Evolutionary conservation across 2,113 vertebrate genomes (phyloP), one percentile per base, ranked within the genome.

Genomic region (Phalacrocorax aristotelis): DNA sequence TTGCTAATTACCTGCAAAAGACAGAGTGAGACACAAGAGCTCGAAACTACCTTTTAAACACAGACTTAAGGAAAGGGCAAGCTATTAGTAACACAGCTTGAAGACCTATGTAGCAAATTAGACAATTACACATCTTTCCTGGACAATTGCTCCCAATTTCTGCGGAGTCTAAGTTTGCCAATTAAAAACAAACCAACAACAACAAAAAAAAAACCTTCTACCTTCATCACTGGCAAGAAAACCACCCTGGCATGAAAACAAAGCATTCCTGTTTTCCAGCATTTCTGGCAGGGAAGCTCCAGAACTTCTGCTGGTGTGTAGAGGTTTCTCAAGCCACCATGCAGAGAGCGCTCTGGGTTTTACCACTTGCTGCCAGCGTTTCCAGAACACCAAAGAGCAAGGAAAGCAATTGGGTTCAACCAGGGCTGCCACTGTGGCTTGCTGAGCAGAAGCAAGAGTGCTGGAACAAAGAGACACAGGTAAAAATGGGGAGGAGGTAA

Each of bases 51-150:
- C 27, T 79, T 82, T 95, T 87, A 93, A 92, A 81, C 21, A 48
- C 40, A 83, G 62, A 54, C 44, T 93, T 76, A 80, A 90, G 58
- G 46, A 89, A 96, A 87, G 83, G 62, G 34, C 74, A 88, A 65
- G 36, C 62, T 93, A 91, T 95, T 83, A 92, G 30, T 52, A 94
- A 13, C 48, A 30, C 61, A 91, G 83, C 49, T 93, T 93, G 87
- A 95, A 95, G 83, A 95, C 40, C 19, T 22, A 11, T 9, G 61
- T 34, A 76, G 80, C 42, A 90, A 95, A 95, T 94, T 66, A 91
- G 49, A 54, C n/a, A 76, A 92, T 80, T 89, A 84, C 25, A 87
- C n/a, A 69, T 72, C 2, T 93, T 91, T 62, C n/a, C 62, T 30
- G 78, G 74, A 87, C 57, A 85, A 83, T 52, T 80, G 54, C 38